Evolutionary conservation across 2,113 vertebrate species (phyloP).

Genomic region (Limanda limanda): DNA sequence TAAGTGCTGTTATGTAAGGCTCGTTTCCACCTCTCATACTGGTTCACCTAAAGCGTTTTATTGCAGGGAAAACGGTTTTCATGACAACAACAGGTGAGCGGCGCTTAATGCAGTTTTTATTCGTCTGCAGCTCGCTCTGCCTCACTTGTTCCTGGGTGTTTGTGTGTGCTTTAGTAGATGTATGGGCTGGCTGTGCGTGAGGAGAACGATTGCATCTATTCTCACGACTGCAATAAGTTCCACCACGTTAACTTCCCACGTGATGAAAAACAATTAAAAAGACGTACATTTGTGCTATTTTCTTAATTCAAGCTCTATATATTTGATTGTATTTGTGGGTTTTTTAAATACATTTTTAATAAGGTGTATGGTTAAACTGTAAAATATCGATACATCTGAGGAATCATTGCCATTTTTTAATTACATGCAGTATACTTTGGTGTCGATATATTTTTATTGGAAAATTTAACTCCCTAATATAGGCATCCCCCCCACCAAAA

Average conservation of each 20-base stretch:
- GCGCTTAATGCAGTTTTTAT: not conserved
- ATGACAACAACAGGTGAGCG: not conserved
- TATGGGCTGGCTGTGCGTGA: conserved; percentile 3
- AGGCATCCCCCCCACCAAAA: no score
- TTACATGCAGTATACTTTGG: no score
- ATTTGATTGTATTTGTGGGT: no score
- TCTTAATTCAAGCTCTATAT: no score
- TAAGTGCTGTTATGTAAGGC: no score
- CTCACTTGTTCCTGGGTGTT: conserved; percentile 16
- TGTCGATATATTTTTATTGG: no score
- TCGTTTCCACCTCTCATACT: not conserved
- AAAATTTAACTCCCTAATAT: no score
- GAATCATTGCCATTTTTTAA: no score
- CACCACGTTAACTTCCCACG: conserved; percentile 29
- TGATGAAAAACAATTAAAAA: conserved; percentile 29
- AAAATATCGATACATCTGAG: no score
- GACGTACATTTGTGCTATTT: no score
- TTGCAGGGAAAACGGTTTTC: not conserved
- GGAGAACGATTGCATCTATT: conserved; percentile 44
- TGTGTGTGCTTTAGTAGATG: conserved; percentile 21
- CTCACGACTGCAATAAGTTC: conserved; percentile 41
- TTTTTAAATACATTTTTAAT: no score
- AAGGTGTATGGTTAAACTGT: no score
- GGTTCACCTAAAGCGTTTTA: not conserved
- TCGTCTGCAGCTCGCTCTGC: not conserved